These are phyloP conservation scores for Berghia stephanieae DNA, from an alignment of 1,140 invertebrate genomes.

Conservation along the genomic window DNA sequence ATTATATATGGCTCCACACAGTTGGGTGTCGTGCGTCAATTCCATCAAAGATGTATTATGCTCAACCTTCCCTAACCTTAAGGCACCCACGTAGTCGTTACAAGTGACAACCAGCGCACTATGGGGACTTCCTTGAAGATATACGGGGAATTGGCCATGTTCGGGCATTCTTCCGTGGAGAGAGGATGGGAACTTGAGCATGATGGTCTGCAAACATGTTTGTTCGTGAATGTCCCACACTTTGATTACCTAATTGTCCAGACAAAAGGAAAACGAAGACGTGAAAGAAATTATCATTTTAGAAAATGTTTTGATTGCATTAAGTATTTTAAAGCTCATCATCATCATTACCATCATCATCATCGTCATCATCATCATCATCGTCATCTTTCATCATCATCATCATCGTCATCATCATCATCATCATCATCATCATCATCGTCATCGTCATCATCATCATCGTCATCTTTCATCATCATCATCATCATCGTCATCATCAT, in stretches of 20 bases:
- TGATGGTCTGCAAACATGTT: slow-evolving; percentile 63
- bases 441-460: slow-evolving; percentile 5
- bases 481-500: not conserved
- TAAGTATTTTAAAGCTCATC: too few species aligned
- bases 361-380: slow-evolving; percentile 19
- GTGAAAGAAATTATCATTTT: not conserved
- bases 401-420: slow-evolving; percentile 26
- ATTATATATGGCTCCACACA: slow-evolving; percentile 65
- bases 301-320: not conserved
- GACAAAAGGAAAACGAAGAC: slow-evolving; percentile 3
- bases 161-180: slow-evolving; percentile 65
- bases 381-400: slow-evolving; percentile 25
- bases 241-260: slow-evolving; percentile 66
- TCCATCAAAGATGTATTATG: slow-evolving; percentile 37
- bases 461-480: not conserved
- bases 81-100: slow-evolving; percentile 64
- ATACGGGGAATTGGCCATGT: slow-evolving; percentile 63
- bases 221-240: slow-evolving; percentile 67
- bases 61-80: slow-evolving; percentile 56
- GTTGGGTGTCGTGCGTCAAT: slow-evolving; percentile 60
- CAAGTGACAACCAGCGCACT: slow-evolving; percentile 61
- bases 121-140: slow-evolving; percentile 54
- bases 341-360: not conserved
- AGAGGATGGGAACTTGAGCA: slow-evolving; percentile 63
- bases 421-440: slow-evolving; percentile 25